Evolutionary conservation across 2,888 invertebrate species (phyloP), one percentile per base, ranked within the genome.

Genomic region (Celastrina argiolus): DNA sequence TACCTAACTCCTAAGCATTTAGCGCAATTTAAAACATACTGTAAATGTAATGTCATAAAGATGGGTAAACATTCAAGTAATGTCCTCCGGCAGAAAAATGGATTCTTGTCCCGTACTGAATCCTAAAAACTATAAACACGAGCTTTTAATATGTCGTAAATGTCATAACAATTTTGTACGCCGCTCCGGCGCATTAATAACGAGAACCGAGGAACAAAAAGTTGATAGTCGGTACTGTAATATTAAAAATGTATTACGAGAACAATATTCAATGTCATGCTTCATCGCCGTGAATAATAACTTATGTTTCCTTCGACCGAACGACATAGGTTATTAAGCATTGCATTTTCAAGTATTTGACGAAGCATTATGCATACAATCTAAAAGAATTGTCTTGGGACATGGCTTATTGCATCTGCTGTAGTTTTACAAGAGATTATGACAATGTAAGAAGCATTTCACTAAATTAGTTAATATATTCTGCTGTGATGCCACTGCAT

Each of bases 221-320:
- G 59, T 16, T 31, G 3, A 51, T 51, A 51, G 51, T 22, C 22
- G 22, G 51, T 14, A 26, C 51, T 51, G 22, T 51, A 14, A 14
- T 51, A 51, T 51, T 51, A 26, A 51, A 51, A 51, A 51, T 51
- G 51, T 51, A 51, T 51, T 51, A 51, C 51, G 51, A 51, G 51
- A 51, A 51, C 51, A 51, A 51, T 51, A 51, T 51, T 59, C 31
- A 59, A 59, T 59, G 59, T 59, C 59, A 59, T 59, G 59, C 16
- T 59, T 31, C 59, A 31, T 51, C 51, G 51, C 51, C 14, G 26
- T 51, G 22, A 51, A 51, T 51, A 51, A 51, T 51, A 22, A 51
- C 51, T 12, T 51, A 12, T 26, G 14, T 51, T 51, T 22, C 22
- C 51, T 12, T 51, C 51, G 51, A 36, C 36, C 8, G 1, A 14